Percentiles rank a stretch among this genome's conserved stretches.
Evolutionary conservation across 1,140 invertebrate genomes (phyloP).

Genomic region (Pseudomyrmex dendroicus): DNA sequence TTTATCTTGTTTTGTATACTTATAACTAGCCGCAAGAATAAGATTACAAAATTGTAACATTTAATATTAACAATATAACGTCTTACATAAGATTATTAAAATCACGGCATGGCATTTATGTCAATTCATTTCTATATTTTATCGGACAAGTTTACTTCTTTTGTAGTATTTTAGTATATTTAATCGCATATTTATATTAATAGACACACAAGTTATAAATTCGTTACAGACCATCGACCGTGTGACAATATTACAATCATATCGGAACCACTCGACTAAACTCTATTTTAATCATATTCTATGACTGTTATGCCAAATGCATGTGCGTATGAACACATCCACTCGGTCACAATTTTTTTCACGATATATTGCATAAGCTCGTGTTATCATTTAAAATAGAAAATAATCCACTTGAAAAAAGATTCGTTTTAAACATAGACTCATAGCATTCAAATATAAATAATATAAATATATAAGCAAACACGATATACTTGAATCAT

Average conservation of each 20-base stretch:
- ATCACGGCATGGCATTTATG: neutral
- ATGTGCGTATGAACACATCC: conserved; percentile 15
- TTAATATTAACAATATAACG: neutral
- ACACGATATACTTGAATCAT: neutral
- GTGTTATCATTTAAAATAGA: conserved; percentile 9
- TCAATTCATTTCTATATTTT: neutral
- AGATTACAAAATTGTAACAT: neutral
- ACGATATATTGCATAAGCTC: conserved; percentile 28
- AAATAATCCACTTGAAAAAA: conserved; percentile 29
- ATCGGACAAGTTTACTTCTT: conserved; percentile 24
- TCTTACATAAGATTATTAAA: neutral
- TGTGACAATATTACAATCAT: conserved; percentile 61
- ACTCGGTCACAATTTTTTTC: conserved; percentile 34
- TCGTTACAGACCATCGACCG: conserved; percentile 62
- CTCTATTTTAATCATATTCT: conserved; percentile 67
- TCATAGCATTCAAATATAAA: neutral
- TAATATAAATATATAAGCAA: neutral
- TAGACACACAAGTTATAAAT: conserved; percentile 59
- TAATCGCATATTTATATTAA: conserved; percentile 69
- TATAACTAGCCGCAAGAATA: neutral
- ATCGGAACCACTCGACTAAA: conserved; percentile 59
- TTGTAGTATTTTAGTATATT: conserved; percentile 22
- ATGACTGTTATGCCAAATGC: conserved; percentile 37
- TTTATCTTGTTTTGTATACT: too few species aligned
- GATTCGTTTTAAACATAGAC: neutral